phyloP scores from a whole-genome alignment of 2,113 vertebrate species.

The Callipepla squamata region DNA sequence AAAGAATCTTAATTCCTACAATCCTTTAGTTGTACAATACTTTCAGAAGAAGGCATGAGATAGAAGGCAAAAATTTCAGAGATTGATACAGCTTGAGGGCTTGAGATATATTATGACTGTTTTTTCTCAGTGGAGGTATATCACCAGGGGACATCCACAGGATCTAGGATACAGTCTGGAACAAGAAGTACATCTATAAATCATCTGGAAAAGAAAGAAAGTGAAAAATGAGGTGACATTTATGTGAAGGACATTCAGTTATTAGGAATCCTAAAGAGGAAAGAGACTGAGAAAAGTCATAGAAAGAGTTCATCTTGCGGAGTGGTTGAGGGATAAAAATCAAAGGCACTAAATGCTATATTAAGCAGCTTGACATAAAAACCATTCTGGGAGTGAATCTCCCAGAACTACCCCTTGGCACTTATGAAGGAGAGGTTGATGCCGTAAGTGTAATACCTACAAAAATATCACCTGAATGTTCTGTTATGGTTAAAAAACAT shows the following conservation, averaged over 20 bases:
- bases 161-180: background rate
- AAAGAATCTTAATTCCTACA: background rate
- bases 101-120: background rate
- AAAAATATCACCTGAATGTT: background rate
- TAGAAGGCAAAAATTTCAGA: background rate
- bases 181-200: background rate
- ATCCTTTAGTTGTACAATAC: background rate
- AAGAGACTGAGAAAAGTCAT: background rate
- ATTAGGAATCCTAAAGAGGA: background rate
- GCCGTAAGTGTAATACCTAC: background rate
- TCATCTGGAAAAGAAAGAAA: background rate
- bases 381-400: background rate
- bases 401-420: background rate
- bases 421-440: background rate
- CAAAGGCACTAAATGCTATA: background rate
- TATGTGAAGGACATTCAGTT: background rate
- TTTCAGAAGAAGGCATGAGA: background rate
- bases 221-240: background rate
- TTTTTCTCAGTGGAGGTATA: background rate
- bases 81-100: background rate
- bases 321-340: background rate
- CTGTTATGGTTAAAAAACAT: background rate
- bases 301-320: background rate
- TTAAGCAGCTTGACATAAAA: background rate
- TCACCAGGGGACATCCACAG: background rate